A percentile compares a stretch with the other conserved stretches of the same genome.
These are phyloP conservation scores for Littorina saxatilis DNA, from an alignment of 1,140 invertebrate genomes.

Conservation along the genomic window DNA sequence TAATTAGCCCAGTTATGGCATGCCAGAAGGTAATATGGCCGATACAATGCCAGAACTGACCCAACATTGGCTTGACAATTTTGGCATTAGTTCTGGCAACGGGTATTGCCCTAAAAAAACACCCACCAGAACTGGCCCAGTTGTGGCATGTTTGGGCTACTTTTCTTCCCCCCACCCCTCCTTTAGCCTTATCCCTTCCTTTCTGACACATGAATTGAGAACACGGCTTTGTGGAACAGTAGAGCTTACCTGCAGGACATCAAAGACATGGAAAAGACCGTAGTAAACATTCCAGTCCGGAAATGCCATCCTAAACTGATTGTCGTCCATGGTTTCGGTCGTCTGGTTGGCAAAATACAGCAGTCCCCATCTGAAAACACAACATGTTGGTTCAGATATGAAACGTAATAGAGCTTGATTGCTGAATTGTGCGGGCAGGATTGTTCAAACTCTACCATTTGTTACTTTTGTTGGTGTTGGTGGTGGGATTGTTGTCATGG, in stretches of 20 bases:
- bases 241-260: constrained; percentile 28
- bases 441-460: too few relatives aligned
- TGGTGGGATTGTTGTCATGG: too few relatives aligned
- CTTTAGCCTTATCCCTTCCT: not conserved
- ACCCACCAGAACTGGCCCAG: not conserved
- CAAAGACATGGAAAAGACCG: constrained; percentile 40
- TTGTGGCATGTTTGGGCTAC: not conserved
- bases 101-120: not conserved
- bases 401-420: too few relatives aligned
- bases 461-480: too few relatives aligned
- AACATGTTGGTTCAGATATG: not conserved
- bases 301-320: constrained; percentile 8
- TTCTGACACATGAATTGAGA: not conserved
- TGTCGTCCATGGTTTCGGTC: not conserved
- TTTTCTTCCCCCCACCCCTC: not conserved
- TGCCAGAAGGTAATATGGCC: too few relatives aligned
- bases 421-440: too few relatives aligned
- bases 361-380: constrained; percentile 39
- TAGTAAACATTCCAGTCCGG: constrained; percentile 35
- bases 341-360: constrained; percentile 28
- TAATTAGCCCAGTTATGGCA: too few relatives aligned
- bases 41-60: too few relatives aligned
- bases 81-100: too few relatives aligned
- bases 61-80: too few relatives aligned
- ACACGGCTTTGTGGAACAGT: not conserved